A percentile compares a stretch with the other conserved stretches of the same genome.
Evolutionary conservation across 2,888 invertebrate genomes (phyloP).

Genomic region (Agrotis clavis): DNA sequence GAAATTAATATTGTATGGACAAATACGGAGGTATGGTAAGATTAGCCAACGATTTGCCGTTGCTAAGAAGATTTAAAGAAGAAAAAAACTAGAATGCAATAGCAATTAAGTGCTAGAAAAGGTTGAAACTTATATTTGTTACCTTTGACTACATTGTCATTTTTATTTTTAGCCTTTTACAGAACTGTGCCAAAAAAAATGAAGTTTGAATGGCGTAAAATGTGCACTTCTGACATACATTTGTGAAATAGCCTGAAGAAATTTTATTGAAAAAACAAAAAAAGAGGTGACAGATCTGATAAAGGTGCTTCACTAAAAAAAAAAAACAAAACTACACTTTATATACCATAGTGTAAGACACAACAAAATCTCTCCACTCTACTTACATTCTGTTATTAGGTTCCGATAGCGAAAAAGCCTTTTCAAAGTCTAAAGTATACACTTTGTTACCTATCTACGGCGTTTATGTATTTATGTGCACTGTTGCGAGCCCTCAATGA

Average conservation of each 20-base stretch:
- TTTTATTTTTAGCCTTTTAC: too few relatives aligned
- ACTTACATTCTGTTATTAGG: constrained; percentile 4
- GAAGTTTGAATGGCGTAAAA: too few relatives aligned
- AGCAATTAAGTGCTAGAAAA: not conserved
- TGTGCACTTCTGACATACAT: not conserved
- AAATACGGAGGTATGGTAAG: not conserved
- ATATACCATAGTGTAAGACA: too few relatives aligned
- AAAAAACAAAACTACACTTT: too few relatives aligned
- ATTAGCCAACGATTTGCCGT: not conserved
- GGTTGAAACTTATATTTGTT: not conserved
- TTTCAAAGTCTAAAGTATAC: constrained; percentile 17
- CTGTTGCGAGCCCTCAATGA: constrained; percentile 36
- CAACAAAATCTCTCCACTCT: not conserved
- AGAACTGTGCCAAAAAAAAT: too few relatives aligned
- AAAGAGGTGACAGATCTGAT: not conserved
- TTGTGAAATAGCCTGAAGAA: not conserved
- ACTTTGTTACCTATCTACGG: not conserved
- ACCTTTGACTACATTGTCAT: too few relatives aligned
- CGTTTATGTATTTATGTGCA: constrained; percentile 13
- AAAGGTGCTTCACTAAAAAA: not conserved
- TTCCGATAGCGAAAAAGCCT: not conserved
- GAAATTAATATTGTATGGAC: not conserved
- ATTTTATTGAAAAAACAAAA: not conserved
- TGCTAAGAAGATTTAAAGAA: too few relatives aligned
- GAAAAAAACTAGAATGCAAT: not conserved